Conservation (phyloP, 2,888 invertebrate species). For the Campoletis raptor region DNA sequence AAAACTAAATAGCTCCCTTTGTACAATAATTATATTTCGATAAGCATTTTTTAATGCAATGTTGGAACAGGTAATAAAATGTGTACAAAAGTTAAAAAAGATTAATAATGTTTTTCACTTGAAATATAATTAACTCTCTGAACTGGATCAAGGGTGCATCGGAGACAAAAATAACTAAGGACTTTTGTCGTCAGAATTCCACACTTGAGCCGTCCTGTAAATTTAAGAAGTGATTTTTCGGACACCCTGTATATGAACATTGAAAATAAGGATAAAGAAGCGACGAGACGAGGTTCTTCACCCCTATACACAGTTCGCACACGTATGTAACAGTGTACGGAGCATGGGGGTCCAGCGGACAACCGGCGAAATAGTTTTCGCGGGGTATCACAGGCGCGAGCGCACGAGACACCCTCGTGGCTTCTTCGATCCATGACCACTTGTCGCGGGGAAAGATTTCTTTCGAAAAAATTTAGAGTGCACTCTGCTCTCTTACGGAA, state of each 20-base stretch:
- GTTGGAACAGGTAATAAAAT: too few species aligned
- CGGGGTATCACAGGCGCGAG: constrained; percentile 21
- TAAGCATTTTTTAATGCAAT: too few species aligned
- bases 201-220: neutral
- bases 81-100: too few species aligned
- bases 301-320: constrained; percentile 30
- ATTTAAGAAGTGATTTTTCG: neutral
- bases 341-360: constrained; percentile 19
- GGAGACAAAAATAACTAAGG: neutral
- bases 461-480: constrained; percentile 67
- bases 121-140: too few species aligned
- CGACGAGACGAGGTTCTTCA: constrained; percentile 65
- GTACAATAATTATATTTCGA: too few species aligned
- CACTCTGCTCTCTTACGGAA: constrained; percentile 53
- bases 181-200: neutral
- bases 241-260: neutral
- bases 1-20: too few species aligned
- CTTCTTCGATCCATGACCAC: constrained; percentile 68
- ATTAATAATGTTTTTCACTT: neutral
- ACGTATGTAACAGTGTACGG: constrained; percentile 1
- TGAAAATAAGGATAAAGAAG: constrained; percentile 13
- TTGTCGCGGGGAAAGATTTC: constrained; percentile 64
- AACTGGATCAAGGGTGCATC: neutral
- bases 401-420: constrained; percentile 59
- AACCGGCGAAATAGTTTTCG: constrained; percentile 48